Evolutionary conservation across 2,797 vertebrate species (phyloP), one percentile per base, ranked within the genome.

Genomic region (Sebastiscus albofasciatus): DNA sequence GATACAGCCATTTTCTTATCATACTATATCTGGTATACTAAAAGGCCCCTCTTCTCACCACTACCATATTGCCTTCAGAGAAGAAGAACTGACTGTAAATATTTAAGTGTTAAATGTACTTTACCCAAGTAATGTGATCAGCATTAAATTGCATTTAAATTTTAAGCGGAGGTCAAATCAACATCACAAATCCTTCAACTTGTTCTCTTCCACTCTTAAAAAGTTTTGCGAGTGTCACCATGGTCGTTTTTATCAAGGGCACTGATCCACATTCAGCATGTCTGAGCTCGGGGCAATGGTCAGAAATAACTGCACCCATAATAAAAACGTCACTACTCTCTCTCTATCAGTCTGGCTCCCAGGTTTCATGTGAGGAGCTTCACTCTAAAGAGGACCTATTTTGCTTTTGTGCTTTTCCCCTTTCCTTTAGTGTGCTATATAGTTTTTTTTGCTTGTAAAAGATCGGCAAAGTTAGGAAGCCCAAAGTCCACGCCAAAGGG

Each of bases 191-290:
- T 46, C 16, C 64, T 73, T 24, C 24, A 65, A 24, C 39, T 14
- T 67, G 16, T 46, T 77, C n/a, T 60, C 5, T 31, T 67, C 31
- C 66, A 71, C 69, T 70, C 34, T 20, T 49, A 27, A 34, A 75
- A 56, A 18, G 24, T 62, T 72, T 39, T 33, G 12, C 3, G 16
- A 55, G 56, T 42, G 55, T 81, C 33, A 13, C 14, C 3, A 10
- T 16, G 26, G 36, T 20, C 3, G 1, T 6, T 73, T 83, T 74
- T 34, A 67, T 86, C 62, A 42, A 68, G 72, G 74, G 11, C 58
- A 26, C 62, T 46, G 58, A 58, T 80, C 68, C 64, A 18, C 59
- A 65, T 73, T 80, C 58, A 69, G 24, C 39, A 16, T 62, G 65
- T 74, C 39, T 67, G 42, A 16, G 59, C 72, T 71, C 1, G 12